Percentiles rank a stretch among this genome's conserved stretches.
These are phyloP conservation scores for Acanthochromis polyacanthus DNA, from an alignment of 2,113 vertebrate genomes.

Conservation along the genomic window DNA sequence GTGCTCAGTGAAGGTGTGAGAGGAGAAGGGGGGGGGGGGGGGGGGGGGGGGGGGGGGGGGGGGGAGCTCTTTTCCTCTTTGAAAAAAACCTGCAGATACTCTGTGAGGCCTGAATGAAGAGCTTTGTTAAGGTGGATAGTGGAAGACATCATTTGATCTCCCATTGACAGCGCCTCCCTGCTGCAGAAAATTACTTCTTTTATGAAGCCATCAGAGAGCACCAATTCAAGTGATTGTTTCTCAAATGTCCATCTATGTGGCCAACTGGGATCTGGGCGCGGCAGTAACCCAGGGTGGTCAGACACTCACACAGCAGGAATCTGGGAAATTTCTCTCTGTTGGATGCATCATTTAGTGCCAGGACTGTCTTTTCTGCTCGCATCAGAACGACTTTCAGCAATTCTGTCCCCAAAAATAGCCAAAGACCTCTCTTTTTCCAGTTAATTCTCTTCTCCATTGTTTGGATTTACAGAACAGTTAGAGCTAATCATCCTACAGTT, in stretches of 20 bases:
- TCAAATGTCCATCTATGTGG: slow-evolving; percentile 64
- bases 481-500: slow-evolving; percentile 16
- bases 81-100: slow-evolving; percentile 54
- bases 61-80: slow-evolving; percentile 44
- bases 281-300: slow-evolving; percentile 6
- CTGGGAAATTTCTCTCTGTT: slow-evolving; percentile 30
- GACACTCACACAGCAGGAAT: slow-evolving; percentile 35
- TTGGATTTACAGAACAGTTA: slow-evolving; percentile 13
- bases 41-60: slow-evolving; percentile 1
- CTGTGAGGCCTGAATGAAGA: slow-evolving; percentile 63
- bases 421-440: slow-evolving; percentile 2
- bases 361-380: slow-evolving; percentile 14
- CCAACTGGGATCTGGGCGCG: slow-evolving; percentile 39
- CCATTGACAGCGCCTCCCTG: slow-evolving; percentile 63
- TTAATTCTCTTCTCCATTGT: not conserved
- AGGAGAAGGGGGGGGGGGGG: slow-evolving; percentile 40
- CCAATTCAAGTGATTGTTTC: slow-evolving; percentile 71
- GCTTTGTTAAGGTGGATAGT: slow-evolving; percentile 70
- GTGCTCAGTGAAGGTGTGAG: slow-evolving; percentile 62
- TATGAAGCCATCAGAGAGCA: slow-evolving; percentile 72
- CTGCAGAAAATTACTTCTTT: slow-evolving; percentile 79
- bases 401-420: not conserved
- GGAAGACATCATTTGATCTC: slow-evolving; percentile 79
- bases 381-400: slow-evolving; percentile 4
- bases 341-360: slow-evolving; percentile 32